phyloP scores from a whole-genome alignment of 1,140 invertebrate species.

The Platyscapa corneri region DNA sequence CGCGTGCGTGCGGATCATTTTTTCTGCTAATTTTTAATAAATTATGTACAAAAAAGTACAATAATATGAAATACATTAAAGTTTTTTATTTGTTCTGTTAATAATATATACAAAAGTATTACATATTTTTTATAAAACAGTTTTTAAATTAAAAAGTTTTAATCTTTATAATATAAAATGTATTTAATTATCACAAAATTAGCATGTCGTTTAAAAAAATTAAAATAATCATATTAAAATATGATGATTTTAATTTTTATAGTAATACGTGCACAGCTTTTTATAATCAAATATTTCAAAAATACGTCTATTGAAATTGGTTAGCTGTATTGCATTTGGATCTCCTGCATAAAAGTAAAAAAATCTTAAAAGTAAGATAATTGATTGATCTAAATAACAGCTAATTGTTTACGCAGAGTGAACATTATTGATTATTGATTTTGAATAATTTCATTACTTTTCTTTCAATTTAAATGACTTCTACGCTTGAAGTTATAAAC shows the following conservation, averaged over 20 bases:
- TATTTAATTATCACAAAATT: no score
- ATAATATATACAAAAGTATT: no score
- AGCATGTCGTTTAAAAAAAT: no score
- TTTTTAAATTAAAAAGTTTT: no score
- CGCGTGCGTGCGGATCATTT: no score
- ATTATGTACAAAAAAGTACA: no score
- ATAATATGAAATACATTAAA: no score
- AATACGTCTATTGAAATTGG: not conserved
- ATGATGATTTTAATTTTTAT: not conserved
- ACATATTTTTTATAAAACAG: no score
- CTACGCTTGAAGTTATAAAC: not conserved
- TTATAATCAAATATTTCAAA: not conserved
- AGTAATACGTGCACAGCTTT: not conserved
- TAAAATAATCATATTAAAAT: no score
- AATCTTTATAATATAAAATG: no score
- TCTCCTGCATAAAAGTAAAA: not conserved
- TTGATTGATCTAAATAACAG: conserved; percentile 5
- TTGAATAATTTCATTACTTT: not conserved
- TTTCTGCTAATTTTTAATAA: no score
- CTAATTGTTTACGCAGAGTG: not conserved
- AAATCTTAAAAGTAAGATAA: not conserved
- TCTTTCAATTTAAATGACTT: not conserved
- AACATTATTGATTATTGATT: conserved; percentile 1
- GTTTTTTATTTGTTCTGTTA: no score
- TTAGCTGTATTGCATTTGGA: not conserved